Conservation (phyloP, 2,888 invertebrate genomes). For the Myopa tessellatipennis region DNA sequence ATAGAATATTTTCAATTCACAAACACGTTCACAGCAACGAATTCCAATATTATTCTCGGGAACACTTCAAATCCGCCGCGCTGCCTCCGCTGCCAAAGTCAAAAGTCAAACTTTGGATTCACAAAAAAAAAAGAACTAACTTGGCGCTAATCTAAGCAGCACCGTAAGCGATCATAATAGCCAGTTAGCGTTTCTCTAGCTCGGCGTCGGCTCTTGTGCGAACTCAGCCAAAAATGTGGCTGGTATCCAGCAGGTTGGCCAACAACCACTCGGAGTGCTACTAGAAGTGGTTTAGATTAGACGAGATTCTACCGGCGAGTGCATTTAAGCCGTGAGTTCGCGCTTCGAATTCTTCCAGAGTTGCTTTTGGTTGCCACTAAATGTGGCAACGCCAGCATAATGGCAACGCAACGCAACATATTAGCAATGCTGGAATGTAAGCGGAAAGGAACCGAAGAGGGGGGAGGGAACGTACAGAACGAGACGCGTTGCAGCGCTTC, state of each 20-base stretch:
- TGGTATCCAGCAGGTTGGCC: not conserved
- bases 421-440: not conserved
- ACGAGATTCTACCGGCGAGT: constrained; percentile 10
- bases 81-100: constrained; percentile 18
- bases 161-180: constrained; percentile 5
- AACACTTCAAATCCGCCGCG: constrained; percentile 15
- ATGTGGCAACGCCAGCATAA: constrained; percentile 12
- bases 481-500: not conserved
- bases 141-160: not conserved
- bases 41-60: not conserved
- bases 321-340: constrained; percentile 11
- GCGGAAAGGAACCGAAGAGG: not conserved
- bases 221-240: not conserved
- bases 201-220: not conserved
- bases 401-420: constrained; percentile 4
- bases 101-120: constrained; percentile 16
- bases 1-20: no score
- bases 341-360: constrained; percentile 18
- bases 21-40: not conserved
- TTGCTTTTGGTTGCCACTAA: constrained; percentile 12
- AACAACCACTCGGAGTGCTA: not conserved
- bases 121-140: not conserved
- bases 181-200: not conserved
- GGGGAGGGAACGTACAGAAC: not conserved
- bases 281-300: constrained; percentile 34